Conservation (phyloP, 2,888 invertebrate species). For the Macroteleia sp. region DNA sequence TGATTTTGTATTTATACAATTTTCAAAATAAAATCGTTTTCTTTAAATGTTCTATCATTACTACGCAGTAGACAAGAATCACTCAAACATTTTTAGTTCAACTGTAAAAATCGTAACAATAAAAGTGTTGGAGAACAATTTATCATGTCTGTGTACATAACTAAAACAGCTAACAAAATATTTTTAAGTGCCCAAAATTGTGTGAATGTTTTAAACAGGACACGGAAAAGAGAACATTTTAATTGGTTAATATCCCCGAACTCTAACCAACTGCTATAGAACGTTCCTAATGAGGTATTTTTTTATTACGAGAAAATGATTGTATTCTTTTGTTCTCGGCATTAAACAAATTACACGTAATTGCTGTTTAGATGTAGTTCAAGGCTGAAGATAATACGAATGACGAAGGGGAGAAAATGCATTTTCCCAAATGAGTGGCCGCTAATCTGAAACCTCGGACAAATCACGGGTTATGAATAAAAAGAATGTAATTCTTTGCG, state of each 20-base stretch:
- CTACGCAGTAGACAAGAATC: no score
- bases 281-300: constrained; percentile 25
- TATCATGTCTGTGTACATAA: no score
- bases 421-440: constrained; percentile 22
- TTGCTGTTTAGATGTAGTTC: constrained; percentile 55
- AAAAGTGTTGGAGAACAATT: no score
- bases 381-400: constrained; percentile 38
- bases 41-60: no score
- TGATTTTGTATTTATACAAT: no score
- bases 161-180: no score
- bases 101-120: no score
- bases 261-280: constrained; percentile 11
- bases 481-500: constrained; percentile 6
- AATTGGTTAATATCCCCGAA: not conserved
- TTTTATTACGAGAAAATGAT: constrained; percentile 32
- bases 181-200: no score
- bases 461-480: constrained; percentile 36
- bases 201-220: no score
- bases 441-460: constrained; percentile 16
- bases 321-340: constrained; percentile 38
- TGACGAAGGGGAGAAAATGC: constrained; percentile 16
- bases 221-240: no score
- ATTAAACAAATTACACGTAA: constrained; percentile 47
- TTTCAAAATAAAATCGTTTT: no score
- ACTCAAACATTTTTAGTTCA: no score